Percentiles rank a stretch among this genome's conserved stretches.
These are phyloP conservation scores for Calephelis nemesis DNA, from an alignment of 1,140 invertebrate genomes.

Conservation along the genomic window DNA sequence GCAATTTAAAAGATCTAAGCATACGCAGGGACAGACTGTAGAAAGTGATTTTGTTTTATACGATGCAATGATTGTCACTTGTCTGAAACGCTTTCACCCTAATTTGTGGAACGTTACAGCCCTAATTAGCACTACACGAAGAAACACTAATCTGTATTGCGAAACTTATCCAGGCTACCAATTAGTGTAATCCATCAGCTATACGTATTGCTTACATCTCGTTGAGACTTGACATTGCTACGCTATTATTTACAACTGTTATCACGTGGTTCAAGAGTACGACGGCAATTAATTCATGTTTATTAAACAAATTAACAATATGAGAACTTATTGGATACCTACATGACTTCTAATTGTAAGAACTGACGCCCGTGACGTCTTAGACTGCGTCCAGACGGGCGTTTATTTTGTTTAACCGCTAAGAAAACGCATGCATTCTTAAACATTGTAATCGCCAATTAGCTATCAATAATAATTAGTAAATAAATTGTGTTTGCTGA, in stretches of 20 bases:
- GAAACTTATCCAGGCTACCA: conserved; percentile 18
- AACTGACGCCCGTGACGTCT: conserved; percentile 33
- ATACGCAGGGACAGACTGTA: too few relatives aligned
- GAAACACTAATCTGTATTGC: background rate
- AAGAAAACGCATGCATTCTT: background rate
- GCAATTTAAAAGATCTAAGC: too few relatives aligned
- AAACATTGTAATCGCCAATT: too few relatives aligned
- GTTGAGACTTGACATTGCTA: conserved; percentile 60
- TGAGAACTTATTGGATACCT: conserved; percentile 52
- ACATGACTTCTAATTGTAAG: conserved; percentile 51
- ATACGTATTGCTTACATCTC: conserved; percentile 58
- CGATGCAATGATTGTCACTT: too few relatives aligned
- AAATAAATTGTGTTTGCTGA: too few relatives aligned
- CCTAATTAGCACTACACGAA: too few relatives aligned
- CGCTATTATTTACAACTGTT: conserved; percentile 52
- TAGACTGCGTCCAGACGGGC: too few relatives aligned
- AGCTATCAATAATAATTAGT: too few relatives aligned
- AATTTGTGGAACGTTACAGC: too few relatives aligned
- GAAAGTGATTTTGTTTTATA: too few relatives aligned
- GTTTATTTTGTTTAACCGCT: background rate
- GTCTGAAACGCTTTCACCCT: too few relatives aligned
- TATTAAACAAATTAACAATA: conserved; percentile 70
- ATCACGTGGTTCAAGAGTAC: conserved; percentile 50
- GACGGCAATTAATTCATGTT: conserved; percentile 63
- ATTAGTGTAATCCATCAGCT: conserved; percentile 33